Percentiles rank a stretch among this genome's conserved stretches.
Evolutionary conservation across 2,797 vertebrate genomes (phyloP).

Genomic region (Thalassophryne amazonica): DNA sequence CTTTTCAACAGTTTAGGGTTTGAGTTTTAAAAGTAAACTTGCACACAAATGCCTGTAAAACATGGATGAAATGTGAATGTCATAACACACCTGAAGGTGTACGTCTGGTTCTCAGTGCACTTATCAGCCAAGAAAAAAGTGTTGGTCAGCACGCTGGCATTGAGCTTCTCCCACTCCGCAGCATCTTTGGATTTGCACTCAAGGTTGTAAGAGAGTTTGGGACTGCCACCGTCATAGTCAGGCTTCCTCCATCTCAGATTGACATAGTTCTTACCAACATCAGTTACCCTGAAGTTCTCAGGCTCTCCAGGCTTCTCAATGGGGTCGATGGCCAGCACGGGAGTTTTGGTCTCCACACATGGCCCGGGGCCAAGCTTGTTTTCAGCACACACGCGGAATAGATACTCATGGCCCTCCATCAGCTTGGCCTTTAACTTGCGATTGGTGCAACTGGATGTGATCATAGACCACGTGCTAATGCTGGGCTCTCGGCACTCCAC

Average conservation of each 20-base stretch:
- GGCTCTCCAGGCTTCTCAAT: conserved; percentile 94
- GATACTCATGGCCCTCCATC: conserved; percentile 92
- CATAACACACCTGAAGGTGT: conserved; percentile 69
- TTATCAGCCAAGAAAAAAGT: conserved; percentile 93
- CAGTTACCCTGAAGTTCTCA: conserved; percentile 93
- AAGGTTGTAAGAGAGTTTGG: conserved; percentile 91
- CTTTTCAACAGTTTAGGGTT: too few species aligned
- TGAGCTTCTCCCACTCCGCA: conserved; percentile 89
- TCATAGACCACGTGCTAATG: conserved; percentile 92
- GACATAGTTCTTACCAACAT: conserved; percentile 92
- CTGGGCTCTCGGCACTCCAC: conserved; percentile 95
- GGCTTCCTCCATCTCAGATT: conserved; percentile 93
- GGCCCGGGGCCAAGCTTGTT: conserved; percentile 96
- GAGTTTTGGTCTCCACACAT: conserved; percentile 89
- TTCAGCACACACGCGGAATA: conserved; percentile 96
- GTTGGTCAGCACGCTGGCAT: conserved; percentile 84
- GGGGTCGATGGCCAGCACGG: conserved; percentile 91
- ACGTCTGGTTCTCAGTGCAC: conserved; percentile 91
- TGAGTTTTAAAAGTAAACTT: neutral
- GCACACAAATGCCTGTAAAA: too few species aligned
- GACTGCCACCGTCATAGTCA: conserved; percentile 95
- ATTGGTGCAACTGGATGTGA: conserved; percentile 91
- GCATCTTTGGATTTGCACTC: conserved; percentile 90
- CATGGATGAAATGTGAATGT: neutral
- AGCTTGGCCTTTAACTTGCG: conserved; percentile 92